Percentiles rank a stretch among this genome's conserved stretches.
Conservation (phyloP, 2,113 vertebrate species). For the Gopherus flavomarginatus region DNA sequence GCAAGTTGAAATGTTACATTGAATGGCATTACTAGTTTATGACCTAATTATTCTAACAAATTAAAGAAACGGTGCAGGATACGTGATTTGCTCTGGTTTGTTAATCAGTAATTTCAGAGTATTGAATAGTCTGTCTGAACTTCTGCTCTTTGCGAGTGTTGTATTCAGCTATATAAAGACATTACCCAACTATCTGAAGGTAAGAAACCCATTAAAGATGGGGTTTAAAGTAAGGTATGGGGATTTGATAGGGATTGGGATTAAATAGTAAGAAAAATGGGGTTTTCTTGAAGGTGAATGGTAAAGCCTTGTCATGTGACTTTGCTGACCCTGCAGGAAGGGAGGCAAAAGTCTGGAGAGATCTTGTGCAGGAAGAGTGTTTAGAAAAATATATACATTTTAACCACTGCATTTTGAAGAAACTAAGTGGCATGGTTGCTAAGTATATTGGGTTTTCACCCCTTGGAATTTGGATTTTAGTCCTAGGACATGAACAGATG, state of each 20-base stretch:
- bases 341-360: rapidly evolving
- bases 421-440: neutral
- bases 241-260: neutral
- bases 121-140: neutral
- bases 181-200: neutral
- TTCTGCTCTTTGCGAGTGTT: neutral
- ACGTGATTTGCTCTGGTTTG: neutral
- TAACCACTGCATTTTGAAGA: neutral
- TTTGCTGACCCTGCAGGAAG: neutral
- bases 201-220: neutral
- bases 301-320: neutral
- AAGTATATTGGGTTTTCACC: neutral
- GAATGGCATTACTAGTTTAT: neutral
- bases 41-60: neutral
- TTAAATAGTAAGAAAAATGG: neutral
- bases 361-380: neutral
- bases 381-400: neutral
- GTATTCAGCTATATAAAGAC: neutral
- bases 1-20: neutral
- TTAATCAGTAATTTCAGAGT: neutral
- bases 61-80: neutral
- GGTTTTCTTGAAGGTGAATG: neutral
- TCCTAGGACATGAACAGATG: neutral
- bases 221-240: neutral
- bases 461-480: neutral